These are phyloP conservation scores for Amblyopsis rosae DNA, from an alignment of 2,113 vertebrate species.

Conservation along the genomic window DNA sequence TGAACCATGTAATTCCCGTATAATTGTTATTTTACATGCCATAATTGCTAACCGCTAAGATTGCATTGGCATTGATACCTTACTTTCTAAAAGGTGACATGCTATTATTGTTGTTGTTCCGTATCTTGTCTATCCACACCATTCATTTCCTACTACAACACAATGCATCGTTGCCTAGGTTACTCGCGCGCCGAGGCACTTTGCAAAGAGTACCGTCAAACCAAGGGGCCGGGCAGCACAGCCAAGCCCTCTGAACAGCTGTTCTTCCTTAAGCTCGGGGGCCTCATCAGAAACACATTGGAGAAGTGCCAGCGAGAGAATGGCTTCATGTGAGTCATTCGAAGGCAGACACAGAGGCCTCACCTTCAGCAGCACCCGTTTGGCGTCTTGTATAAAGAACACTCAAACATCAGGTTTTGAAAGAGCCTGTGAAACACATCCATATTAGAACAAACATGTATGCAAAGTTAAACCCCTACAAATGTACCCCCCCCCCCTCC, in stretches of 20 bases:
- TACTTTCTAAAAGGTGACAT: too few species aligned
- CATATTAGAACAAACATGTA: neutral
- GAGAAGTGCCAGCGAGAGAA: constrained; percentile 97
- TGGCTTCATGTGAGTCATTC: constrained; percentile 91
- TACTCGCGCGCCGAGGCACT: constrained; percentile 88
- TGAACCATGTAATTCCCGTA: neutral
- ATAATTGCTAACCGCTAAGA: too few species aligned
- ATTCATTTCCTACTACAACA: too few species aligned
- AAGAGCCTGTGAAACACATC: too few species aligned
- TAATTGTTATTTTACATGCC: neutral
- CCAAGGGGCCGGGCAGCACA: constrained; percentile 92
- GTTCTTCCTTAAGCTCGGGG: constrained; percentile 93
- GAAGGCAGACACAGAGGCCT: neutral
- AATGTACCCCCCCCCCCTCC: neutral
- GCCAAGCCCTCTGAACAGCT: constrained; percentile 95
- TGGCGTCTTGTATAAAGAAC: too few species aligned
- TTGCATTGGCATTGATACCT: too few species aligned
- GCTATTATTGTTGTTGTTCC: too few species aligned
- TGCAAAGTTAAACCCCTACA: neutral
- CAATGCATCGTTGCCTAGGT: constrained; percentile 63
- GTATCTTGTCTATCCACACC: too few species aligned
- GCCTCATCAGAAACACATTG: constrained; percentile 87
- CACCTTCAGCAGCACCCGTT: too few species aligned
- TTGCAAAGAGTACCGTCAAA: constrained; percentile 97
- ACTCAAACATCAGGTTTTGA: too few species aligned